Base-by-base conservation (phyloP, 2,113 vertebrate species). In the Ochotona curzoniae region DNA sequence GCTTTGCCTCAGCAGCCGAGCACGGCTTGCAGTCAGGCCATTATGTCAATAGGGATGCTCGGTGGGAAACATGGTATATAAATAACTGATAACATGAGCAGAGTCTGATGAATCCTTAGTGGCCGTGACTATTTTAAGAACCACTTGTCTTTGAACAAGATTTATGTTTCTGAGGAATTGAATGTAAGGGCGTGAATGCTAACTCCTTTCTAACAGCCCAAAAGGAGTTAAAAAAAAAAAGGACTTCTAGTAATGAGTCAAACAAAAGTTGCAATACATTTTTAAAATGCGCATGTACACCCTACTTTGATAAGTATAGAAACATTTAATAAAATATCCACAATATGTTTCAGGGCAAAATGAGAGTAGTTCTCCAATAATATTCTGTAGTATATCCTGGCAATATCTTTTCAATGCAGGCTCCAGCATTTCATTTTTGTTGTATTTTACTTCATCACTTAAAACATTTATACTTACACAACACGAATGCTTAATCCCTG, bases 51-150 rank as follows among this genome's bases (percentile, higher is more conserved):
- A 73, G 94, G 86, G 87, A 87, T 23, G 89, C 83, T 96, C 78
- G 21, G 60, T 6, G 78, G 80, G 73, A 73, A 94, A 93, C 96
- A 89, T 82, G 44, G 69, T 79, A 44, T 79, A 96, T 95, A 97
- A 97, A 94, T 97, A 97, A 97, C 83, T 89, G 91, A 87, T 93
- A 95, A 93, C 69, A 69, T 71, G 83, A 89, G 74, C 86, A 63
- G 47, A 93, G 17, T 47, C 83, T 91, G 95, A 96, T 93, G 90
- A 96, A 93, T 94, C 63, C 61, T 93, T 81, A 89, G 60, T 79
- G 89, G 76, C 32, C 47, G 28, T 35, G 76, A 89, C 71, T 96
- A 93, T 91, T 91, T 96, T 95, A 95, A 76, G 67, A 87, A 66
- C 3, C n/a, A 67, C 47, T 90, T 93, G 21, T 32, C 18, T 74